phyloP scores from a whole-genome alignment of 2,113 vertebrate genomes.

The Gasterosteus nipponicus region DNA sequence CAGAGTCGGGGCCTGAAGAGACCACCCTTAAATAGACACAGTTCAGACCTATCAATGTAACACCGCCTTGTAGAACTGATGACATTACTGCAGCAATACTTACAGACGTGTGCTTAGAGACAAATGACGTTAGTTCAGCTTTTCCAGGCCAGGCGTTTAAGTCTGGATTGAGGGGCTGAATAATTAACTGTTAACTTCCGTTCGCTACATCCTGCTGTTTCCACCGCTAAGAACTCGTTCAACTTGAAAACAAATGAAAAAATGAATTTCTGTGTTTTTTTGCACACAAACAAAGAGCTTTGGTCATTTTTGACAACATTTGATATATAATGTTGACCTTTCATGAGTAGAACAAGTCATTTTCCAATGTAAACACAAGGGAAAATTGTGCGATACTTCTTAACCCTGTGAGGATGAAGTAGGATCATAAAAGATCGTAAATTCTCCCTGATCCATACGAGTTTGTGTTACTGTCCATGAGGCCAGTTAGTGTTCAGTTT shows the following conservation, averaged over 20 bases:
- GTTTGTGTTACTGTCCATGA: background rate
- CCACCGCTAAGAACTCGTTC: too few relatives aligned
- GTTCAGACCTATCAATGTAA: slow-evolving; percentile 22
- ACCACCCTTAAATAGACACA: slow-evolving; percentile 60
- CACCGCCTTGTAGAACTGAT: background rate
- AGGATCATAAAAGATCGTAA: background rate
- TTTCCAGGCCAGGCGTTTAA: slow-evolving; percentile 2
- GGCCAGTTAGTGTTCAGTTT: background rate
- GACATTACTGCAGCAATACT: slow-evolving; percentile 10
- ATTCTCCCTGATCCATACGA: background rate
- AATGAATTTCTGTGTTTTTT: background rate
- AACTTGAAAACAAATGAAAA: background rate
- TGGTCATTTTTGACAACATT: background rate
- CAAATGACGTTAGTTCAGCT: background rate
- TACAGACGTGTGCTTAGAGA: slow-evolving; percentile 17
- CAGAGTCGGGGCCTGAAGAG: slow-evolving; percentile 27
- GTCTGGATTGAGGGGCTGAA: slow-evolving; percentile 9
- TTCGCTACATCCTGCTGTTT: background rate
- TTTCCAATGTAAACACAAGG: background rate
- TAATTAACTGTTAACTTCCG: background rate
- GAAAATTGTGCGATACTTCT: background rate
- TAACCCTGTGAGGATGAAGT: background rate
- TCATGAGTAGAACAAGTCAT: background rate
- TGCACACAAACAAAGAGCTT: background rate
- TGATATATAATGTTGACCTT: too few relatives aligned